phyloP scores from a whole-genome alignment of 2,113 vertebrate species.

The Tyto alba region DNA sequence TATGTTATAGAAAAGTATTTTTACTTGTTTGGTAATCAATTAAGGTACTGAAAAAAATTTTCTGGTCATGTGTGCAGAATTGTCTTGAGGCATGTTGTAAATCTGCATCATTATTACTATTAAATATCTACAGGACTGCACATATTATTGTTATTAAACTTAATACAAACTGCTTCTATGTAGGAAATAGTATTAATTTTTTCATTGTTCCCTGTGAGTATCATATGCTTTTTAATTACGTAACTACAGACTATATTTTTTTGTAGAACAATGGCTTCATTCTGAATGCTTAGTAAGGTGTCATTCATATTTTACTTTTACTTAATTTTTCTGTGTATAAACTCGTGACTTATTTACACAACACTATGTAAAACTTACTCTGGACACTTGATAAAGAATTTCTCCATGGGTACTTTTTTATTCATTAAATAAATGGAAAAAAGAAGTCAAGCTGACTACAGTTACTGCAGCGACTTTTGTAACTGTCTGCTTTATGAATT shows the following conservation, averaged over 20 bases:
- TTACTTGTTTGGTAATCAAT: background rate
- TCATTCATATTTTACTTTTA: background rate
- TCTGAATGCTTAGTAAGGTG: background rate
- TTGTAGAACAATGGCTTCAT: too few relatives aligned
- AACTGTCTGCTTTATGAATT: background rate
- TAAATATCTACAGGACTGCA: background rate
- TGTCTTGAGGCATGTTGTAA: background rate
- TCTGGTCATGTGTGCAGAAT: background rate
- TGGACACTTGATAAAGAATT: background rate
- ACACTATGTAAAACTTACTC: background rate
- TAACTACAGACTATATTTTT: too few relatives aligned
- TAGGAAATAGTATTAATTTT: background rate
- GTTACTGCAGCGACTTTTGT: background rate
- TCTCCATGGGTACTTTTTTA: background rate
- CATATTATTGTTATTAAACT: background rate
- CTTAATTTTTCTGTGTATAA: background rate
- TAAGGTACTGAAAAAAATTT: background rate
- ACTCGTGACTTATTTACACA: background rate
- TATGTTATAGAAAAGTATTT: background rate
- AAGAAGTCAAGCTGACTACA: background rate
- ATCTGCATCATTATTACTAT: background rate
- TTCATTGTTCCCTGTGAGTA: background rate
- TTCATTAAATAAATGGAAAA: background rate
- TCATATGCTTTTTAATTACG: background rate
- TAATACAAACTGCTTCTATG: background rate